Percentiles rank a stretch among this genome's conserved stretches.
Evolutionary conservation across 2,797 vertebrate genomes (phyloP).

Genomic region (Hemibagrus guttatus): DNA sequence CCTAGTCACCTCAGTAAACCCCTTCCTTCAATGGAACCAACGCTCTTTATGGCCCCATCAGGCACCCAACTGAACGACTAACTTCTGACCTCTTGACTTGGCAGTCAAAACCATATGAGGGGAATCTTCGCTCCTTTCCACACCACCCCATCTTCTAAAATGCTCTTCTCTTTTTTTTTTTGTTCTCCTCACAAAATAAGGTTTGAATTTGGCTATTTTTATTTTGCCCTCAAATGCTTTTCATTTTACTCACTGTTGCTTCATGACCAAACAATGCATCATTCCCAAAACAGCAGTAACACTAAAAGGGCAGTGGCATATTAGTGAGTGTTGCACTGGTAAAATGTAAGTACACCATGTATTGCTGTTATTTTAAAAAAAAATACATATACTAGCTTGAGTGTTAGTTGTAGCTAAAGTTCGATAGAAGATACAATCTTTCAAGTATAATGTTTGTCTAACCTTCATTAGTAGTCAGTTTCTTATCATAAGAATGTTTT

Average conservation of each 20-base stretch:
- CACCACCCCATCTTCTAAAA: not conserved
- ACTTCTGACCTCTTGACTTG: constrained; percentile 77
- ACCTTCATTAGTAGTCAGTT: not conserved
- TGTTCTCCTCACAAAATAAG: constrained; percentile 30
- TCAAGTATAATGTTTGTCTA: not conserved
- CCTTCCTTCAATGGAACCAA: constrained; percentile 66
- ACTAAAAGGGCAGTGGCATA: not conserved
- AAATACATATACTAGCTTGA: not conserved
- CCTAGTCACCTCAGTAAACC: constrained; percentile 75
- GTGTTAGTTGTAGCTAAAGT: not conserved
- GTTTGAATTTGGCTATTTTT: not conserved
- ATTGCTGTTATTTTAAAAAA: not conserved
- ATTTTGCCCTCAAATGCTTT: constrained; percentile 2
- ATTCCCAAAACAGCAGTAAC: not conserved
- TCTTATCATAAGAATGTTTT: no score
- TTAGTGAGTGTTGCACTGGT: not conserved
- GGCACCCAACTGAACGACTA: constrained; percentile 77
- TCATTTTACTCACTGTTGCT: not conserved
- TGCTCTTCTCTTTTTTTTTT: constrained; percentile 10
- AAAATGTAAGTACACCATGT: not conserved
- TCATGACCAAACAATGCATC: not conserved
- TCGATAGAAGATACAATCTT: not conserved
- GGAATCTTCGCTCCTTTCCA: constrained; percentile 68
- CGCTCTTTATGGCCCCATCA: constrained; percentile 78
- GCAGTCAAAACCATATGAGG: constrained; percentile 77